Percentiles rank a stretch among this genome's conserved stretches.
phyloP scores from a whole-genome alignment of 2,888 invertebrate species.

The Melanostoma scalare region DNA sequence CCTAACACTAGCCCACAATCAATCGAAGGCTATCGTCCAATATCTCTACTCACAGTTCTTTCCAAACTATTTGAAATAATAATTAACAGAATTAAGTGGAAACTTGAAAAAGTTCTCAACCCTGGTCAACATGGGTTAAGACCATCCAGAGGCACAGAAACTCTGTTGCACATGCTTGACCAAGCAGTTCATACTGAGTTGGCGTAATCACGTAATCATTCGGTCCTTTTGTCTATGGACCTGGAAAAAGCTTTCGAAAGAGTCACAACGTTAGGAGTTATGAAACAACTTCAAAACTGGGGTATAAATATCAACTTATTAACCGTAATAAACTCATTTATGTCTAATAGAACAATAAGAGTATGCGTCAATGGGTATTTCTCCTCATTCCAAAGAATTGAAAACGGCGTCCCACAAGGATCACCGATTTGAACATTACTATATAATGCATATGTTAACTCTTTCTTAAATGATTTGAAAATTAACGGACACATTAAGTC shows the following conservation, averaged over 20 bases:
- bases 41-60: conserved; percentile 14
- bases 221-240: conserved; percentile 7
- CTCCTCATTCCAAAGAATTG: too few relatives aligned
- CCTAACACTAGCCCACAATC: neutral
- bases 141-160: conserved; percentile 1
- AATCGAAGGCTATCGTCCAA: neutral
- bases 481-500: too few relatives aligned
- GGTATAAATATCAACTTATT: neutral
- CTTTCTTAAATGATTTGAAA: too few relatives aligned
- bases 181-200: conserved; percentile 17
- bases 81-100: conserved; percentile 17
- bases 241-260: conserved; percentile 23
- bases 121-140: conserved; percentile 8
- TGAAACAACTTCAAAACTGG: conserved; percentile 12
- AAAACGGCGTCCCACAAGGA: too few relatives aligned
- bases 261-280: neutral
- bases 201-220: conserved; percentile 13
- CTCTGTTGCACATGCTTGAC: conserved; percentile 23
- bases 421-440: too few relatives aligned
- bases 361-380: neutral
- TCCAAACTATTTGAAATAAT: conserved; percentile 23
- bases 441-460: too few relatives aligned
- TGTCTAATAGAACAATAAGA: neutral
- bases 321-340: neutral
- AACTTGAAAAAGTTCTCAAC: neutral